Evolutionary conservation across 2,888 invertebrate genomes (phyloP), one percentile per base, ranked within the genome.

Genomic region (Sialis fuliginosa): DNA sequence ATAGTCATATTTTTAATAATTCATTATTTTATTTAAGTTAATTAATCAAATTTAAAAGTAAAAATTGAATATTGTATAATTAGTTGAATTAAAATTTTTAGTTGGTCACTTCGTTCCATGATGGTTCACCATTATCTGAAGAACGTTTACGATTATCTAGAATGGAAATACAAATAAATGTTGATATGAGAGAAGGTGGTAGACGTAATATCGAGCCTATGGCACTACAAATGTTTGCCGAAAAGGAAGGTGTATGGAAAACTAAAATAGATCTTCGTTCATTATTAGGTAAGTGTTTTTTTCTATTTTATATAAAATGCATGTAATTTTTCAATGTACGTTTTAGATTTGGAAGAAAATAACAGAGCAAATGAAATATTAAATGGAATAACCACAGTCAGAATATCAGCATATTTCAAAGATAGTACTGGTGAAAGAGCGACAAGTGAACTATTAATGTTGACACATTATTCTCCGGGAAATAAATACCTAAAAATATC

Each of bases 101-200:
- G 77, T 70, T 95, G 59, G 83, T 85, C 7, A 88, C 90, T 0
- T 87, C 90, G 2, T 90, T 87, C 65, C 88, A 89, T 62, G 95
- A 96, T 63, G 88, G 90, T 2, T 90, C 93, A 0, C 79, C 80
- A 0, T 66, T 92, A 22, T 71, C 81, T 22, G 54, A 62, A 3
- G 71, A 80, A 57, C 75, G 79, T 48, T 66, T 89, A 39, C 59
- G 63, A 0, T 71, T 74, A 44, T 77, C 85, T 42, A 62, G 73
- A 1, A 74, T 91, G 68, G 73, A 77, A 54, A 73, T 91, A 9
- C 67, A 68, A 9, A 75, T 81, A 35, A 72, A 69, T 49, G 71
- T 81, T 2, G 74, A 76, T 44, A 72, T 72, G 61, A 64, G 69
- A 44, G 65, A 62, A 51, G 82, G 84, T 0, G 77, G 81, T 2